Percentiles rank a stretch among this genome's conserved stretches.
Evolutionary conservation across 2,888 invertebrate species (phyloP).

Genomic region (Vandiemenella viatica): DNA sequence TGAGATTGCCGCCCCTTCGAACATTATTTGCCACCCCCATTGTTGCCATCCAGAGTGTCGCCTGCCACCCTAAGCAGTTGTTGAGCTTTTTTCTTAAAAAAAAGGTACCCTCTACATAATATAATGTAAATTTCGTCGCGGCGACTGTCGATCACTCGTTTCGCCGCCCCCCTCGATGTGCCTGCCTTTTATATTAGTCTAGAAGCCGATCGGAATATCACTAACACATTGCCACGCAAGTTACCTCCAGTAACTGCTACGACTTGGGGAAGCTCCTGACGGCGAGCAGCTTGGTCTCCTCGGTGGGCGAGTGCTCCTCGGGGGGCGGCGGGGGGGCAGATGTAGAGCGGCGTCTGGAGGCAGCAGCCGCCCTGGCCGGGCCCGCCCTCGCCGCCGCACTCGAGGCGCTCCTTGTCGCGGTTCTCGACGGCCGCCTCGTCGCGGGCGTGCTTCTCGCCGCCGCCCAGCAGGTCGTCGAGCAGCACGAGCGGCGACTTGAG

Average conservation of each 20-base stretch:
- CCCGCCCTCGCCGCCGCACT: constrained; percentile 4
- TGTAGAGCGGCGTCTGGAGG: constrained; percentile 28
- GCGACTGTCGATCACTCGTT: no score
- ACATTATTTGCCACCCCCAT: no score
- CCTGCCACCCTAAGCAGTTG: no score
- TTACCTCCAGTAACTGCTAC: constrained; percentile 31
- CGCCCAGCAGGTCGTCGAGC: constrained; percentile 30
- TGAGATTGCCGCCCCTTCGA: no score
- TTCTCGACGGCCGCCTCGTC: constrained; percentile 29
- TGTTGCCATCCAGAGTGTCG: no score
- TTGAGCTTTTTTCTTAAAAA: no score
- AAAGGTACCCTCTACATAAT: no score
- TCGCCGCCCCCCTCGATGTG: no score
- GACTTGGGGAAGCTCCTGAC: constrained; percentile 18
- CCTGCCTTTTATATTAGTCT: no score
- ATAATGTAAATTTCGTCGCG: no score
- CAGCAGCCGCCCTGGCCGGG: constrained; percentile 3
- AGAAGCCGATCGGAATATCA: no score
- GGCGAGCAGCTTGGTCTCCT: constrained; percentile 31
- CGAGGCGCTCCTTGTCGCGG: constrained; percentile 23
- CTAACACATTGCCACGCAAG: no score
- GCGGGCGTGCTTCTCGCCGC: constrained; percentile 27
- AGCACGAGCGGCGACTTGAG: constrained; percentile 29
- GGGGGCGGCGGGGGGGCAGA: constrained; percentile 37
- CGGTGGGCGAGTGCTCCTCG: constrained; percentile 35